Evolutionary conservation across 1,140 invertebrate genomes (phyloP).

Genomic region (Solen grandis): DNA sequence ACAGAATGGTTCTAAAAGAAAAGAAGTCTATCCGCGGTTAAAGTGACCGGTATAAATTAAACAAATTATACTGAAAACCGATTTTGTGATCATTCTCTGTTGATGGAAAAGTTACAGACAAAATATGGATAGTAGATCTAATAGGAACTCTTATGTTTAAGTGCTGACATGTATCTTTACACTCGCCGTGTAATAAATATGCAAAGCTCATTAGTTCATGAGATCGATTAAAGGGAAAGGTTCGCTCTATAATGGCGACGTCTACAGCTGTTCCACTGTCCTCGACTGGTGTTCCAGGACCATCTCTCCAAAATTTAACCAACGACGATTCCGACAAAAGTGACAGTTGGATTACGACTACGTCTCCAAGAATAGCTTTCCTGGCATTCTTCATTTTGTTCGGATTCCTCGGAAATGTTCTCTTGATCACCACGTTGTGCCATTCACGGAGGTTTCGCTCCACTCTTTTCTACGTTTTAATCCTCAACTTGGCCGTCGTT

Average conservation of each 20-base stretch:
- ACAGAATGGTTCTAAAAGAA: too few relatives aligned
- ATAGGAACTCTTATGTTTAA: too few relatives aligned
- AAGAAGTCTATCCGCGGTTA: too few relatives aligned
- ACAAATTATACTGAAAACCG: too few relatives aligned
- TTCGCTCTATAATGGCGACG: background rate
- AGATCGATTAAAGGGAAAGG: too few relatives aligned
- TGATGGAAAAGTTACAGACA: too few relatives aligned
- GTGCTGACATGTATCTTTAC: too few relatives aligned
- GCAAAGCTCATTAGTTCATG: too few relatives aligned
- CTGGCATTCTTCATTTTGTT: slow-evolving; percentile 70
- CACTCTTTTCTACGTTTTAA: slow-evolving; percentile 66
- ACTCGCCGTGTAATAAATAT: too few relatives aligned
- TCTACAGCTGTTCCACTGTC: background rate
- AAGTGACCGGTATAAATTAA: too few relatives aligned
- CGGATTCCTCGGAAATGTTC: slow-evolving; percentile 68
- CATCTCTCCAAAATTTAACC: background rate
- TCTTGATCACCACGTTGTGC: slow-evolving; percentile 68
- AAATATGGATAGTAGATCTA: too few relatives aligned
- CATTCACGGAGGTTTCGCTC: slow-evolving; percentile 61
- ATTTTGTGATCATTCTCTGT: too few relatives aligned
- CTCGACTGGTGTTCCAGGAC: background rate
- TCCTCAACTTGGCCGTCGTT: slow-evolving; percentile 69
- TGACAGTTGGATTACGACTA: slow-evolving; percentile 20
- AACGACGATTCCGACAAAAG: background rate
- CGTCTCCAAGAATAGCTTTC: slow-evolving; percentile 65